Evolutionary conservation across 2,797 vertebrate species (phyloP).

Genomic region (Poecilia picta): DNA sequence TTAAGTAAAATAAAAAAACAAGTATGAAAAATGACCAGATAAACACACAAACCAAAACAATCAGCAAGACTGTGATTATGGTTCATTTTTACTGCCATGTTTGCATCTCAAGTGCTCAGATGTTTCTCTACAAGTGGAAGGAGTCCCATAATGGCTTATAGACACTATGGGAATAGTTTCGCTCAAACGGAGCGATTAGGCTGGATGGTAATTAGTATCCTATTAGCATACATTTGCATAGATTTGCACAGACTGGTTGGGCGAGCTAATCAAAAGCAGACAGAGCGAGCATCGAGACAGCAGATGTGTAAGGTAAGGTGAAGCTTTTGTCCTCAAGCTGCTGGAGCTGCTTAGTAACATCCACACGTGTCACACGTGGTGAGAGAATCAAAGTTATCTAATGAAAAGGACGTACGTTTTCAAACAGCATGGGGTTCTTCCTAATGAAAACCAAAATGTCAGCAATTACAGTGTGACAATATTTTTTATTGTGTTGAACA

Average conservation of each 20-base stretch:
- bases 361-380: not conserved
- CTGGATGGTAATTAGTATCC: conserved; percentile 50
- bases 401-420: not conserved
- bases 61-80: not conserved
- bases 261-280: conserved; percentile 14
- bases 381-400: not conserved
- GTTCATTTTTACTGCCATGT: not conserved
- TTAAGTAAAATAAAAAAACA: not conserved
- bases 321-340: conserved; percentile 8
- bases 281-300: conserved; percentile 31
- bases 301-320: conserved; percentile 45
- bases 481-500: not conserved
- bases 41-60: not conserved
- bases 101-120: conserved; percentile 3
- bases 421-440: no score
- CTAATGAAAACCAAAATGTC: not conserved
- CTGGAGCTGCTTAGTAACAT: conserved; percentile 4
- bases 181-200: conserved; percentile 19
- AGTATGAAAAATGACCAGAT: not conserved
- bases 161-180: conserved; percentile 37
- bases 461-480: not conserved
- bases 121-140: conserved; percentile 15
- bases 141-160: conserved; percentile 23
- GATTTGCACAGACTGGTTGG: conserved; percentile 35
- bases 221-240: conserved; percentile 70